These are phyloP conservation scores for Oreortyx pictus DNA, from an alignment of 2,797 vertebrate species.

Conservation along the genomic window DNA sequence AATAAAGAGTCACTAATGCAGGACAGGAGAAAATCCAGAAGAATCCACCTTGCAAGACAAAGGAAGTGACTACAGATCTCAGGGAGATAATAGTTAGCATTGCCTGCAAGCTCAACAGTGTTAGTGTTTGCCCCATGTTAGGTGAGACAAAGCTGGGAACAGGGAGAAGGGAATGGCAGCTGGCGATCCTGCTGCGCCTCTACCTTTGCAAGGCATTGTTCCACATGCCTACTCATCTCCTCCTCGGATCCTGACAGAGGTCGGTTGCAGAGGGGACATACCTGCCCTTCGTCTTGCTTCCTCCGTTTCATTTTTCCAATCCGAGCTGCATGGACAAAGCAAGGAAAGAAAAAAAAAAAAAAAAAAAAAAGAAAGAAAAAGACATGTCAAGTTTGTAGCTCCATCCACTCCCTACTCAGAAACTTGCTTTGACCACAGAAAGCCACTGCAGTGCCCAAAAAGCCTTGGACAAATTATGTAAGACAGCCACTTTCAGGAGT, in stretches of 20 bases:
- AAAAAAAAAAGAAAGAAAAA: background rate
- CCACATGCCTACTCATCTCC: constrained; percentile 99
- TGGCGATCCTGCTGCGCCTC: constrained; percentile 80
- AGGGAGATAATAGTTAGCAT: constrained; percentile 14
- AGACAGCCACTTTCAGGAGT: background rate
- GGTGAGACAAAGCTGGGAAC: constrained; percentile 48
- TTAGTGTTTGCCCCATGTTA: constrained; percentile 51
- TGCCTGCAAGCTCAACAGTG: constrained; percentile 45
- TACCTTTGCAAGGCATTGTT: constrained; percentile 99
- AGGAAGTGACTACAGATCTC: constrained; percentile 27
- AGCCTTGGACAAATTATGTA: background rate
- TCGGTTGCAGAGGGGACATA: constrained; percentile 99
- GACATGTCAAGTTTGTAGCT: constrained; percentile 22
- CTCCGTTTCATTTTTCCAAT: constrained; percentile 99
- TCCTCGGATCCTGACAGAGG: constrained; percentile 99
- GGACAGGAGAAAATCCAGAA: constrained; percentile 6
- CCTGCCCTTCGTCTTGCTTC: constrained; percentile 99
- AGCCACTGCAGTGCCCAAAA: background rate
- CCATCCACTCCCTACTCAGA: background rate
- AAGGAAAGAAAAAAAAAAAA: constrained; percentile 53
- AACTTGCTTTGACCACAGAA: background rate
- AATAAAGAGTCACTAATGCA: constrained; percentile 17
- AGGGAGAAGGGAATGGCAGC: constrained; percentile 69
- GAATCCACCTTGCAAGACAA: constrained; percentile 29
- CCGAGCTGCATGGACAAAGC: constrained; percentile 87